A percentile compares a stretch with the other conserved stretches of the same genome.
Conservation (phyloP, 1,140 invertebrate genomes). For the Chionoecetes opilio region DNA sequence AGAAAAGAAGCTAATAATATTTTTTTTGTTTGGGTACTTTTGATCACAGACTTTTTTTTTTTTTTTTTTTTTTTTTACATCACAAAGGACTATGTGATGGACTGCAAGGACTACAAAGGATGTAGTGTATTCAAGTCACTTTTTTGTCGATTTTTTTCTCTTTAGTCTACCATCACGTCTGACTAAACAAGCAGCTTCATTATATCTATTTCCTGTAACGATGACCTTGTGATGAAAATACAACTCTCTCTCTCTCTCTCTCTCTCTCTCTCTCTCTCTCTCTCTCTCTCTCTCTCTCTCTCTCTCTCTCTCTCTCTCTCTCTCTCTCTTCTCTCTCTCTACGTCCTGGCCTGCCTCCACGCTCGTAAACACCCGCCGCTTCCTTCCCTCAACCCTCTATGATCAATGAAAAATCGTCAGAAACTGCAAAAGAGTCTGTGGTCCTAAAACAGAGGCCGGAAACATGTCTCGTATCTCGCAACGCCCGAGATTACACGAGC, state of each 20-base stretch:
- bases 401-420: slow-evolving; percentile 53
- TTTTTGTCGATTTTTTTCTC: too few relatives aligned
- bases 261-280: slow-evolving; percentile 34
- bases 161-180: too few relatives aligned
- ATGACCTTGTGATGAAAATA: too few relatives aligned
- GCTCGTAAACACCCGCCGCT: slow-evolving; percentile 34
- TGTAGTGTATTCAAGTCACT: too few relatives aligned
- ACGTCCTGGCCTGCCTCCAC: not conserved
- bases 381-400: slow-evolving; percentile 30
- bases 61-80: too few relatives aligned
- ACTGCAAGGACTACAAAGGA: too few relatives aligned
- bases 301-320: not conserved
- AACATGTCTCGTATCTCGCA: slow-evolving; percentile 37
- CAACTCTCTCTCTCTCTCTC: slow-evolving; percentile 49
- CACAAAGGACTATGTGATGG: too few relatives aligned
- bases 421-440: slow-evolving; percentile 38
- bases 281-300: not conserved
- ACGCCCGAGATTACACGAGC: not conserved
- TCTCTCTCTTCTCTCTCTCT: not conserved
- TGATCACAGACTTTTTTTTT: too few relatives aligned
- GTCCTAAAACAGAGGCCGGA: slow-evolving; percentile 38
- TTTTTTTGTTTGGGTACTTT: too few relatives aligned
- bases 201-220: too few relatives aligned
- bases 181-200: too few relatives aligned
- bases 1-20: too few relatives aligned